Evolutionary conservation across 2,888 invertebrate genomes (phyloP).

Genomic region (Leistus spinibarbis): DNA sequence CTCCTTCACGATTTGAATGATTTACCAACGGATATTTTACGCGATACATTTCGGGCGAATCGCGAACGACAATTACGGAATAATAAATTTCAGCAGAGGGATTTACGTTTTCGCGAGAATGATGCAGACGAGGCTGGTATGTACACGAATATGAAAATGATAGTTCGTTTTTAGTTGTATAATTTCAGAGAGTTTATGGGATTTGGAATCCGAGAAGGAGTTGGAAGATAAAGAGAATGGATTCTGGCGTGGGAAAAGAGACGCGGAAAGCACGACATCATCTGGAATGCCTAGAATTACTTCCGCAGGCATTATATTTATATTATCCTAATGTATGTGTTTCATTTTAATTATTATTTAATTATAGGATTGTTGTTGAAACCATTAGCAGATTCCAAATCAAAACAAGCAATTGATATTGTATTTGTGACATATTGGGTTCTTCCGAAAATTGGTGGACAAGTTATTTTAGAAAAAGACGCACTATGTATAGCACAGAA

Average conservation of each 20-base stretch:
- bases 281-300: conserved; percentile 51
- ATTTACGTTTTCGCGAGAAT: conserved; percentile 52
- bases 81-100: conserved; percentile 55
- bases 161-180: not conserved
- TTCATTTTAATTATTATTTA: conserved; percentile 5
- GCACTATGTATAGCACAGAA: conserved; percentile 68
- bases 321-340: too few species aligned
- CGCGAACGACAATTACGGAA: conserved; percentile 52
- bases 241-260: conserved; percentile 51
- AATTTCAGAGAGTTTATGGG: conserved; percentile 58
- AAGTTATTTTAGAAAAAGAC: conserved; percentile 65
- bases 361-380: conserved; percentile 50
- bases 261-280: conserved; percentile 42
- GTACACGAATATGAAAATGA: conserved; percentile 44
- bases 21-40: conserved; percentile 55
- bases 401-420: conserved; percentile 63
- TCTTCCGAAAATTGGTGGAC: conserved; percentile 65
- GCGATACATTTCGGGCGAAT: conserved; percentile 55
- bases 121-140: conserved; percentile 52
- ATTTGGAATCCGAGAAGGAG: conserved; percentile 64
- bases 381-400: conserved; percentile 45
- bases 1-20: conserved; percentile 54
- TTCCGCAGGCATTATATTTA: conserved; percentile 51
- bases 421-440: conserved; percentile 78
- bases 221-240: conserved; percentile 56